Evolutionary conservation across 2,888 invertebrate genomes (phyloP).

Genomic region (Eulithis prunata): DNA sequence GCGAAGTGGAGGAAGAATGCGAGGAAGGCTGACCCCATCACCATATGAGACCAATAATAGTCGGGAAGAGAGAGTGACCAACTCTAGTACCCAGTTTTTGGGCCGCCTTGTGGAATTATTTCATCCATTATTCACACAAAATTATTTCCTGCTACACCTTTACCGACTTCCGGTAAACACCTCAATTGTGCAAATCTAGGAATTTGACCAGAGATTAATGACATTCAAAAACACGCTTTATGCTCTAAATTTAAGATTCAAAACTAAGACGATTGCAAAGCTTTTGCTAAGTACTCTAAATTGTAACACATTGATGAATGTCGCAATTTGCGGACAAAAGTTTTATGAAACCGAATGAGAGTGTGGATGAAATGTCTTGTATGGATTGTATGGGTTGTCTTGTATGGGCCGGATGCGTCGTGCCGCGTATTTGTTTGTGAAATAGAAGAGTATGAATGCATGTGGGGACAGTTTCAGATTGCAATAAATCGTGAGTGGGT

Average conservation of each 20-base stretch:
- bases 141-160: constrained; percentile 19
- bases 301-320: constrained; percentile 44
- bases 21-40: too few species aligned
- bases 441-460: constrained; percentile 63
- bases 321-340: constrained; percentile 49
- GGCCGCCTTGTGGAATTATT: too few species aligned
- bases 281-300: constrained; percentile 31
- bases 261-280: background rate
- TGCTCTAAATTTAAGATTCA: background rate
- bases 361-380: constrained; percentile 44
- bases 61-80: too few species aligned
- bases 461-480: constrained; percentile 78
- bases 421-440: constrained; percentile 66
- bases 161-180: constrained; percentile 49
- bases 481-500: constrained; percentile 78
- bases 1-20: too few species aligned
- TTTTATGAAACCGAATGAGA: constrained; percentile 50
- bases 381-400: constrained; percentile 53
- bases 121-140: background rate
- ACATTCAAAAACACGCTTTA: constrained; percentile 6
- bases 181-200: constrained; percentile 56
- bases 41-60: too few species aligned
- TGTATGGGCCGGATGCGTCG: constrained; percentile 71
- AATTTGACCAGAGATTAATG: constrained; percentile 49
- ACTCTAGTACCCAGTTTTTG: too few species aligned